A percentile compares a stretch with the other conserved stretches of the same genome.
These are phyloP conservation scores for Nomada fucata DNA, from an alignment of 2,888 invertebrate species.

Conservation along the genomic window DNA sequence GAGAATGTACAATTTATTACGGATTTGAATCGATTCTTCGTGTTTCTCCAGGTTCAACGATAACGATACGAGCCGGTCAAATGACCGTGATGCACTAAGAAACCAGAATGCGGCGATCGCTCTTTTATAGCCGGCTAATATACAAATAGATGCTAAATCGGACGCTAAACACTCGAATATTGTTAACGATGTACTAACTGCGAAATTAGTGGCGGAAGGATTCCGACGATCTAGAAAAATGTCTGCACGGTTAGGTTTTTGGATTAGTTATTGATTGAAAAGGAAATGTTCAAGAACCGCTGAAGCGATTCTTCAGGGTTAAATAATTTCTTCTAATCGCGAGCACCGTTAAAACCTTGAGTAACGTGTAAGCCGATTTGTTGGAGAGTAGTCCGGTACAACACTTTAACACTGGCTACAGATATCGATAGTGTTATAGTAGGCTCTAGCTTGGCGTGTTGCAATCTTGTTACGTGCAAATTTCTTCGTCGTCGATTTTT, in stretches of 20 bases:
- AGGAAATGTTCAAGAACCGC: background rate
- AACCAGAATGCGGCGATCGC: slow-evolving; percentile 26
- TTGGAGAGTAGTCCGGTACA: no score
- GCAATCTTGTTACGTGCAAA: background rate
- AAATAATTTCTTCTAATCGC: no score
- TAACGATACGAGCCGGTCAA: slow-evolving; percentile 9
- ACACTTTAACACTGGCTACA: no score
- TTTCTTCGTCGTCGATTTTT: background rate
- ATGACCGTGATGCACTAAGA: slow-evolving; percentile 43
- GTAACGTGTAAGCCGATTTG: no score
- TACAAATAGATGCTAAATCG: slow-evolving; percentile 51
- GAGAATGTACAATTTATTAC: no score
- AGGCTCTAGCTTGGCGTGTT: background rate
- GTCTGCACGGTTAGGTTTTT: background rate
- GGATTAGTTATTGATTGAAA: background rate
- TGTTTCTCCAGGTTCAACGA: background rate
- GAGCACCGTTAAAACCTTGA: no score
- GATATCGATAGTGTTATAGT: background rate
- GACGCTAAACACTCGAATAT: slow-evolving; percentile 61
- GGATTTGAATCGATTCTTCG: no score
- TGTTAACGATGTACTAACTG: slow-evolving; percentile 58
- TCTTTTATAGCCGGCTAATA: slow-evolving; percentile 61
- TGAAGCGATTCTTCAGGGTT: no score
- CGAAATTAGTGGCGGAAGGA: slow-evolving; percentile 28
- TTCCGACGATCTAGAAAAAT: slow-evolving; percentile 9